Evolutionary conservation across 2,888 invertebrate species (phyloP).

Genomic region (Acleris laterana): DNA sequence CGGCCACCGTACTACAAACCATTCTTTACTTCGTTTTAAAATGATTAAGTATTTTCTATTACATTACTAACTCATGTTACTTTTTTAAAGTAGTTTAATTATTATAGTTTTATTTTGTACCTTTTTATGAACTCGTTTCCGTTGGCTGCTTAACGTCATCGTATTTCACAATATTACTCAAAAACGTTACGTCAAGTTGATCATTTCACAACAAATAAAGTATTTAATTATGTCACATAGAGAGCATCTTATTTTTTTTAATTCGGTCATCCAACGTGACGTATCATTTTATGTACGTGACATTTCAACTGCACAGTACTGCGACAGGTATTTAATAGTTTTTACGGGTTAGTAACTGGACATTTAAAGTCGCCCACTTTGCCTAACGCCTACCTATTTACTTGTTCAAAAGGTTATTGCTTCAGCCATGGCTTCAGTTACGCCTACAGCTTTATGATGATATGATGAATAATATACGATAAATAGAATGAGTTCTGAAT

Average conservation of each 20-base stretch:
- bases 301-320: neutral
- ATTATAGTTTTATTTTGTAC: neutral
- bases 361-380: slow-evolving; percentile 7
- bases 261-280: too few species aligned
- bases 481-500: slow-evolving; percentile 8
- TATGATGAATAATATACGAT: slow-evolving; percentile 4
- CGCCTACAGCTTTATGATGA: neutral
- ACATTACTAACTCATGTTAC: neutral
- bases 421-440: too few species aligned
- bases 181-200: neutral
- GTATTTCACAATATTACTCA: neutral
- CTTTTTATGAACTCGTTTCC: neutral
- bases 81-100: neutral
- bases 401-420: neutral
- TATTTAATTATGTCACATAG: neutral
- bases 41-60: slow-evolving; percentile 12
- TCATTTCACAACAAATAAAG: neutral
- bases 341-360: neutral
- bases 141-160: too few species aligned
- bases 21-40: slow-evolving; percentile 23
- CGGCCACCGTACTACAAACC: slow-evolving; percentile 7
- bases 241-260: neutral
- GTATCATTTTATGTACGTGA: neutral
- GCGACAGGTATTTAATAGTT: neutral
- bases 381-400: slow-evolving; percentile 1